A percentile compares a stretch with the other conserved stretches of the same genome.
Conservation (phyloP, 2,113 vertebrate species). For the Pygoscelis antarcticus region DNA sequence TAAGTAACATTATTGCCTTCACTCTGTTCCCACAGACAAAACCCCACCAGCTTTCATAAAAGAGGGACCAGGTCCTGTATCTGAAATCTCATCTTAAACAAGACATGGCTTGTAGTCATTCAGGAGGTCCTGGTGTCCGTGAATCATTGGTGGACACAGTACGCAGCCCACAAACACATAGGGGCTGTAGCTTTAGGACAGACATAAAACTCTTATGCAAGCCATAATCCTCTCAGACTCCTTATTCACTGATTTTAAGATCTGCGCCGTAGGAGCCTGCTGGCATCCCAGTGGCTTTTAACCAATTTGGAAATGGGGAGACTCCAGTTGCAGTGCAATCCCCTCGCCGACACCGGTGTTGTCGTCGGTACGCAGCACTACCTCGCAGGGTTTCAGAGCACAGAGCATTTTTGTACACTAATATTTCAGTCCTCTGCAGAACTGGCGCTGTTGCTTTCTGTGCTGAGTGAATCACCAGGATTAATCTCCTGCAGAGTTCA, state of each 20-base stretch:
- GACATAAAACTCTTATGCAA: constrained; percentile 60
- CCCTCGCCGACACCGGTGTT: accelerated
- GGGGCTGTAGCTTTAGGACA: not conserved
- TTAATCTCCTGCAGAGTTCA: constrained; percentile 63
- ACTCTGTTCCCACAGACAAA: not conserved
- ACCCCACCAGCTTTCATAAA: not conserved
- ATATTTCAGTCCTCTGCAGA: not conserved
- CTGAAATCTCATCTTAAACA: not conserved
- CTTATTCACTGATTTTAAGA: constrained; percentile 45
- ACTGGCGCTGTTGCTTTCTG: not conserved
- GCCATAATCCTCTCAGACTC: constrained; percentile 52
- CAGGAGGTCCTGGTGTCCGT: not conserved
- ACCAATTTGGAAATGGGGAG: not conserved
- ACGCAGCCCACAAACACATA: not conserved
- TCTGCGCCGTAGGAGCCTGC: not conserved
- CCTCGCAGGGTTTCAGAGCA: not conserved
- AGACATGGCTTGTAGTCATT: not conserved
- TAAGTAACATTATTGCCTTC: not conserved
- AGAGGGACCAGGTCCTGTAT: not conserved
- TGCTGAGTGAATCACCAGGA: constrained; percentile 47
- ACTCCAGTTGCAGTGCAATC: accelerated
- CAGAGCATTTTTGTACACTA: not conserved
- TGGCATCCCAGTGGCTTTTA: not conserved
- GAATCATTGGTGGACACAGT: not conserved
- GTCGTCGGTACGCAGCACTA: accelerated